Base-by-base conservation (phyloP, 2,888 invertebrate genomes). In the Pyrocoelia pectoralis region DNA sequence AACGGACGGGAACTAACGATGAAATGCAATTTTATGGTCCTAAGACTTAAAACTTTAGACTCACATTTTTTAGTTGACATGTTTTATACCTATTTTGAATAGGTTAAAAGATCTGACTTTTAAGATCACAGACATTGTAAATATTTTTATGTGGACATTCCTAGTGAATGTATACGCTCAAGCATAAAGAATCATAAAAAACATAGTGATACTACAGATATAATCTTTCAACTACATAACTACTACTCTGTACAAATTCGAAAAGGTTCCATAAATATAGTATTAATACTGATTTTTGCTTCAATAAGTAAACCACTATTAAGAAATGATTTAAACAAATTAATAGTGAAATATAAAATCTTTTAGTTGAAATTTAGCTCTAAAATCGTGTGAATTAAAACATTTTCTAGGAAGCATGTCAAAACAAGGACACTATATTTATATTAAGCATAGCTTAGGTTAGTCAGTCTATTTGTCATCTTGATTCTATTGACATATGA, bases 101-200 rank as follows among this genome's bases (percentile, higher is more conserved):
- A 61, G 67, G 65, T 65, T 41, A 60, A 64, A 53, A 49, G 58
- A 51, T 60, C 60, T 66, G 66, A 66, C 66, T 66, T 63, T 68
- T 61, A 58, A 65, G 56, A 68, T 68, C 68, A 68, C 68, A 68
- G 68, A 66, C 59, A 56, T 64, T 46, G 49, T 56, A 50, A 59
- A 59, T 60, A 41, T 64, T 60, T 56, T 61, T 50, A 41, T 41
- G 15, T 46, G 46, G 17, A 46, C 18, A 46, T 17, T 56, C 51
- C 56, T 56, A 61, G 46, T 29, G 56, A 61, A 48, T 64, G 50
- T 49, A 48, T 54, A 57, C 53, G 53, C 48, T 53, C 41, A 63
- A 48, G 52, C 17, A 38, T n/a, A 56, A 54, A 60, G 41, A 48
- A 57, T 50, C 13, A 14, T 28, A 56, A 57, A 58, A 57, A 64